phyloP scores from a whole-genome alignment of 1,140 invertebrate genomes.

The Cydia splendana region DNA sequence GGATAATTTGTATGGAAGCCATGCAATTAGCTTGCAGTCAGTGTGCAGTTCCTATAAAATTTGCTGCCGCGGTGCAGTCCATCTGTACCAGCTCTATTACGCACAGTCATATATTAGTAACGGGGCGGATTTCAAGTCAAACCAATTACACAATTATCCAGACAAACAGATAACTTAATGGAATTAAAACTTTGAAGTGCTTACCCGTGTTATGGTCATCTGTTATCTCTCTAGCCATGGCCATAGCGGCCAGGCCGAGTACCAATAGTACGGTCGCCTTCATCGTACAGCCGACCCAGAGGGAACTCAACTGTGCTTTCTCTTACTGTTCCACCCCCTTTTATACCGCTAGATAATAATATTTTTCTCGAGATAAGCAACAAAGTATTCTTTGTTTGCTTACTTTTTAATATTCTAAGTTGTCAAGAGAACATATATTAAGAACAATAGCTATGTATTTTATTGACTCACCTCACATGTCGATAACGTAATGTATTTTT shows the following conservation, averaged over 20 bases:
- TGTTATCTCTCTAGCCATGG: constrained; percentile 49
- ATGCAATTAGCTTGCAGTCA: no score
- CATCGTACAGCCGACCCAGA: constrained; percentile 54
- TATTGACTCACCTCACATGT: no score
- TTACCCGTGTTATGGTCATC: constrained; percentile 43
- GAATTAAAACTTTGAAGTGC: constrained; percentile 18
- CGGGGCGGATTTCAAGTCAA: no score
- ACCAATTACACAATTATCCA: no score
- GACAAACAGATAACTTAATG: no score
- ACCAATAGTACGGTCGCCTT: constrained; percentile 54
- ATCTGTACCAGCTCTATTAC: no score
- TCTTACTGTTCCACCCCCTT: constrained; percentile 35
- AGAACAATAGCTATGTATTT: not conserved
- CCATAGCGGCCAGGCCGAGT: constrained; percentile 54
- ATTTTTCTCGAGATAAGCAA: not conserved
- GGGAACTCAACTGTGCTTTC: constrained; percentile 51
- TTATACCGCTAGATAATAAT: constrained; percentile 47
- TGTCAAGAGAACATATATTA: not conserved
- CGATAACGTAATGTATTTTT: no score
- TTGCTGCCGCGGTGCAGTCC: no score
- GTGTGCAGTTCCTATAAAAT: no score
- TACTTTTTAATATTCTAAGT: not conserved
- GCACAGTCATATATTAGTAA: no score
- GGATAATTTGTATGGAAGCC: no score
- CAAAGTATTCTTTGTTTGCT: not conserved